Conservation (phyloP, 1,140 invertebrate genomes). For the Forficula auricularia region DNA sequence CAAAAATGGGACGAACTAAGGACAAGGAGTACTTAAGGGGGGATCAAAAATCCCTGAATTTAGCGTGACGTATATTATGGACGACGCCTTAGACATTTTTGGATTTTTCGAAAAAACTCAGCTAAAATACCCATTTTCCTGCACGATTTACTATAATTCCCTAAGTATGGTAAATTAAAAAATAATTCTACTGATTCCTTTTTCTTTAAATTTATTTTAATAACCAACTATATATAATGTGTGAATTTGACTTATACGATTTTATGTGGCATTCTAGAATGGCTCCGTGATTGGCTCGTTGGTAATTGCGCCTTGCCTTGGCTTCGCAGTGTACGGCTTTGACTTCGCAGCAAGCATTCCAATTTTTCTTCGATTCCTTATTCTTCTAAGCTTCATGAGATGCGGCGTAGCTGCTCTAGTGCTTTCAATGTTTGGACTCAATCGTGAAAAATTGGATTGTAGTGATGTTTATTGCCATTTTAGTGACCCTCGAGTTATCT, state of each 20-base stretch:
- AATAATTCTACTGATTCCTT: not conserved
- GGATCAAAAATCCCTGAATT: too few species aligned
- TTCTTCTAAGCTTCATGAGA: conserved; percentile 42
- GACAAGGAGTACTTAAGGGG: too few species aligned
- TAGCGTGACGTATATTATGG: too few species aligned
- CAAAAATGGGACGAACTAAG: too few species aligned
- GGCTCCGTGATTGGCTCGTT: conserved; percentile 42
- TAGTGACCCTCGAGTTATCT: conserved; percentile 34
- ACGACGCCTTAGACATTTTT: too few species aligned
- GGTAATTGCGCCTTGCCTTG: conserved; percentile 40
- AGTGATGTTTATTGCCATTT: conserved; percentile 40
- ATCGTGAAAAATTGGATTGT: conserved; percentile 34
- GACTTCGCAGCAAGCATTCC: conserved; percentile 42
- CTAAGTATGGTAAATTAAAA: too few species aligned
- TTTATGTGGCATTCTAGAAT: conserved; percentile 29
- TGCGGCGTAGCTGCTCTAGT: conserved; percentile 39
- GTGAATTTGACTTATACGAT: too few species aligned
- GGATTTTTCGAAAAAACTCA: too few species aligned
- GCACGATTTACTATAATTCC: too few species aligned
- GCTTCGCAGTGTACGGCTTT: conserved; percentile 43
- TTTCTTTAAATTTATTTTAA: not conserved
- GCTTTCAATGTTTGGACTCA: conserved; percentile 39
- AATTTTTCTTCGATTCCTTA: conserved; percentile 33
- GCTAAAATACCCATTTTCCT: too few species aligned
- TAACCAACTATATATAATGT: too few species aligned